phyloP scores from a whole-genome alignment of 2,113 vertebrate genomes.

The Megaptera novaeangliae region DNA sequence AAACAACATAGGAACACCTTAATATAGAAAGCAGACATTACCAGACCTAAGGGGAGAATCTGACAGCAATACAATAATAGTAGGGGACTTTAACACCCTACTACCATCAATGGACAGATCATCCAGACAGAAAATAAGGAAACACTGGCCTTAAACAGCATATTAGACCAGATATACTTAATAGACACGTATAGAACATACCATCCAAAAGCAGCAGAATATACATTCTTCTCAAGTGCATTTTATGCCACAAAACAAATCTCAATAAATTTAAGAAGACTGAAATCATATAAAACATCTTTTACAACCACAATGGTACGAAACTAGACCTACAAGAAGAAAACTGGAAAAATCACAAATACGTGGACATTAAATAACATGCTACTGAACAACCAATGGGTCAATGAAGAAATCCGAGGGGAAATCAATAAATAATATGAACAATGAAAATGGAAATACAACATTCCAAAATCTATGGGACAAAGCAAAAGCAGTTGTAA shows the following conservation, averaged over 20 bases:
- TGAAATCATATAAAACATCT: not conserved
- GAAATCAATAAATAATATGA: not conserved
- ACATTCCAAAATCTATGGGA: not conserved
- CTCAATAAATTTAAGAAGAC: not conserved
- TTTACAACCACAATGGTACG: not conserved
- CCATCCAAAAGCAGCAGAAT: not conserved
- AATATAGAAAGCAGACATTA: not conserved
- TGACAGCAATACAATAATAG: not conserved
- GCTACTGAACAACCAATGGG: not conserved
- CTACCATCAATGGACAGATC: not conserved
- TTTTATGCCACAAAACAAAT: not conserved
- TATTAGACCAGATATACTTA: not conserved
- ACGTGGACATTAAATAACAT: not conserved
- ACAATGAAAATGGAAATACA: not conserved
- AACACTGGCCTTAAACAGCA: not conserved
- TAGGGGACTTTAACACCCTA: not conserved
- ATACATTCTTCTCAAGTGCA: not conserved
- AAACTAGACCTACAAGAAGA: not conserved
- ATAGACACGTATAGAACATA: not conserved
- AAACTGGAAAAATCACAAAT: not conserved
- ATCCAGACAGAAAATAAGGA: not conserved
- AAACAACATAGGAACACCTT: not conserved
- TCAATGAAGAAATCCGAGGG: not conserved
- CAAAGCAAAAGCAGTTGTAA: not conserved
- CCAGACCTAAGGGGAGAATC: not conserved